Base-by-base conservation (phyloP, 2,113 vertebrate genomes). In the Tautogolabrus adspersus region DNA sequence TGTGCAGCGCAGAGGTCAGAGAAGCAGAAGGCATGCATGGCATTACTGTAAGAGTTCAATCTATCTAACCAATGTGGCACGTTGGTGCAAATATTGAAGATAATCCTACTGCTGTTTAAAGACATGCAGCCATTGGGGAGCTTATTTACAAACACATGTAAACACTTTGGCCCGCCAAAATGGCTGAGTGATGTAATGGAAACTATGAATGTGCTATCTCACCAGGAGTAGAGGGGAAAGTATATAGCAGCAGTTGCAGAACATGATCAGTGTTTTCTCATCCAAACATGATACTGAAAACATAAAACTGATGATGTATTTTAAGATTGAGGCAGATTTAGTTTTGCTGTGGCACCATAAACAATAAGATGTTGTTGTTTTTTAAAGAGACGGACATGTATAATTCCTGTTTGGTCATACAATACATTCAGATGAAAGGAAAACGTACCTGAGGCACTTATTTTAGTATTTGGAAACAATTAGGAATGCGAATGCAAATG, bases 151-250 rank as follows among this genome's bases (percentile, higher is more conserved):
- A 82, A 87, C 83, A 89, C 66, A 60, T 76, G 76, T 76, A 81
- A 87, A 85, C 77, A 83, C 47, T 79, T 81, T 42, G 26, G 52
- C 56, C 79, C 88, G 87, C 73, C 77, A 88, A 82, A 61, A 77
- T 54, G 68, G 52, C 72, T 2, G 42, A 66, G 67, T 92, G 87
- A 93, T 83, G 88, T 87, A 83, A 91, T 89, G 91, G 91, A 92
- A 90, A 91, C 70, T 87, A 59, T 88, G 83, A 85, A 85, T 55
- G 54, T 81, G 80, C 75, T 64, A 72, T 84, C 82, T 90, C 78
- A 85, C 70, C 69, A 76, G 77, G 78, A 85, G 66, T 57, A 75
- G 46, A 86, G 73, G 69, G 70, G 63, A 80, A 80, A 82, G 75
- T 44, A 68, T 71, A 52, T 75, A 83, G 66, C 72, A 63, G 69